Percentiles rank a stretch among this genome's conserved stretches.
These are phyloP conservation scores for Antheraea yamamai DNA, from an alignment of 2,888 invertebrate species.

Conservation along the genomic window DNA sequence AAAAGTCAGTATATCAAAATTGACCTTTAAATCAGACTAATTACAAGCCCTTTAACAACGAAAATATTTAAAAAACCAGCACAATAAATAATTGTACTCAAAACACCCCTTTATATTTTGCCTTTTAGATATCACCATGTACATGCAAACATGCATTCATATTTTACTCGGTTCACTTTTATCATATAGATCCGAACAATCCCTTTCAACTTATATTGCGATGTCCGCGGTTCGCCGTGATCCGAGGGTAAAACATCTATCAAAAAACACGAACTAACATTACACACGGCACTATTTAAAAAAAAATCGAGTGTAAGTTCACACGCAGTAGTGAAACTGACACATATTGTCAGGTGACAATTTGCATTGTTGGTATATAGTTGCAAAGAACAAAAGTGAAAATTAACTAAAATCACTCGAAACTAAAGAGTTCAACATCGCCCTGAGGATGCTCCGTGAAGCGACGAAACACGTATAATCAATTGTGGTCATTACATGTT, in stretches of 20 bases:
- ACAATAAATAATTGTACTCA: background rate
- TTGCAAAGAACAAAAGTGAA: too few relatives aligned
- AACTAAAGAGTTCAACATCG: too few relatives aligned
- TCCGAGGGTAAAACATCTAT: conserved; percentile 44
- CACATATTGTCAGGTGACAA: too few relatives aligned
- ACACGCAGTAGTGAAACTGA: too few relatives aligned
- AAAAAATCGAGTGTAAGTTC: too few relatives aligned
- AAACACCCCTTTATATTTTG: background rate
- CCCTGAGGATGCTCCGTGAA: too few relatives aligned
- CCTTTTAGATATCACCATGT: background rate
- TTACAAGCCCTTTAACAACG: background rate
- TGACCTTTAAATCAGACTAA: background rate
- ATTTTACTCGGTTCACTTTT: conserved; percentile 31
- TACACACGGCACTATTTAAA: background rate
- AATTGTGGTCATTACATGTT: too few relatives aligned
- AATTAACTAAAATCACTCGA: too few relatives aligned
- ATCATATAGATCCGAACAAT: conserved; percentile 46
- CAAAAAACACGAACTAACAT: conserved; percentile 32
- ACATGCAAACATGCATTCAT: conserved; percentile 16
- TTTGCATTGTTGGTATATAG: too few relatives aligned
- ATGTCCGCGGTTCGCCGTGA: conserved; percentile 52
- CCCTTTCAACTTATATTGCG: conserved; percentile 62
- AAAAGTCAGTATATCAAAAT: background rate
- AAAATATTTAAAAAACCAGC: background rate
- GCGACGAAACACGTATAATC: too few relatives aligned